Base-by-base conservation (phyloP, 2,797 vertebrate genomes). In the Paedocypris micromegethes region DNA sequence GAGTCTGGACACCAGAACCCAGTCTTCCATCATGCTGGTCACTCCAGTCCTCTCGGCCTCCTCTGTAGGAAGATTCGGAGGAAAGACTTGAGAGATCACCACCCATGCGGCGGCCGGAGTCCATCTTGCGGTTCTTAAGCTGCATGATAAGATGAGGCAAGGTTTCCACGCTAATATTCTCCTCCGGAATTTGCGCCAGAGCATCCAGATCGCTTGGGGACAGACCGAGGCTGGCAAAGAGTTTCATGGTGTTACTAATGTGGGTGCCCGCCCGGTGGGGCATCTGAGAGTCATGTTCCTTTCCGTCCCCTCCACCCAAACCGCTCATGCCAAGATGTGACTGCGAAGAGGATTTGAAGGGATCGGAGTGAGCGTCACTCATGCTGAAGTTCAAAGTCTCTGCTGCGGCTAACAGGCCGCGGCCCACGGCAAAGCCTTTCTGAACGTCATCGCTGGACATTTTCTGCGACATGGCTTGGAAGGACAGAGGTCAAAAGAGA, bases 341-440 rank as follows among this genome's bases (percentile, higher is more conserved):
- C n/a, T 84, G 74, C 51, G 78, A 75, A 46, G 78, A 68, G 2
- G 78, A 60, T 62, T 72, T 57, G 8, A 76, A 80, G 8, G 72
- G 52, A 63, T 78, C 77, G 4, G 87, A 77, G 38, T 82, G 81
- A 47, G 83, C 84, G 0, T 89, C 87, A 0, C 58, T 83, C 86
- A 90, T 85, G 79, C 75, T 88, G 79, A 84, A 91, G 83, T 88
- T 90, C 72, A 91, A 86, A 77, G 86, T 89, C 79, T 90, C 87
- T 2, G 89, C 87, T 1, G 89, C 87, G 0, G 87, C 86, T 51
- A 90, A 85, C 70, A 90, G 88, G 56, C 88, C 89, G 3, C 84
- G 87, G 37, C 90, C 89, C 60, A 86, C 88, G 0, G 87, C 80
- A 67, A 91, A 90, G 76, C 85, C 85, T 78, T 88, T 88, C 73